Percentiles rank a stretch among this genome's conserved stretches.
Conservation (phyloP, 2,113 vertebrate genomes). For the Pelodiscus sinensis region DNA sequence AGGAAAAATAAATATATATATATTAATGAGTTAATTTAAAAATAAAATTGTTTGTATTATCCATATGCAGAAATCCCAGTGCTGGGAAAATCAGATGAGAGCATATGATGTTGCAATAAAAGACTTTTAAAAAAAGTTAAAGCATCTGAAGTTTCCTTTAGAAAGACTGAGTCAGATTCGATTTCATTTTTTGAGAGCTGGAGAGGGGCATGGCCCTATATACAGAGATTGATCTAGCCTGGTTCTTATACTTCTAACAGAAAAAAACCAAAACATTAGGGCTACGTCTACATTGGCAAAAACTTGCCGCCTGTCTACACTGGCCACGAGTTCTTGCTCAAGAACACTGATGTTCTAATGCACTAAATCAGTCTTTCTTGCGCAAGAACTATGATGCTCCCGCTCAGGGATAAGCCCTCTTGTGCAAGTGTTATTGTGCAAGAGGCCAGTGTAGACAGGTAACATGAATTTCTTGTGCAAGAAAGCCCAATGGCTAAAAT, state of each 20-base stretch:
- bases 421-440: too few relatives aligned
- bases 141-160: fast-evolving
- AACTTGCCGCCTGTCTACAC: too few relatives aligned
- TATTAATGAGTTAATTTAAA: conserved; percentile 62
- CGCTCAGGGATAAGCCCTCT: too few relatives aligned
- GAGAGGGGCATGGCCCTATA: background rate
- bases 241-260: background rate
- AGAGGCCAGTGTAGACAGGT: too few relatives aligned
- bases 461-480: too few relatives aligned
- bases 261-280: background rate
- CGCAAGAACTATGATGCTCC: too few relatives aligned
- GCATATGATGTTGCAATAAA: conserved; percentile 65
- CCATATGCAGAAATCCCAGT: background rate
- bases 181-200: background rate
- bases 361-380: too few relatives aligned
- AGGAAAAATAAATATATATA: background rate
- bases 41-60: conserved; percentile 29
- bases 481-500: too few relatives aligned
- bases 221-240: background rate
- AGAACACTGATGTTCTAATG: too few relatives aligned
- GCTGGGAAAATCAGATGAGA: conserved; percentile 37
- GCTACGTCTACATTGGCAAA: too few relatives aligned
- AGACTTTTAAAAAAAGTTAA: background rate
- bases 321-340: too few relatives aligned
- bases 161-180: fast-evolving